Evolutionary conservation across 1,140 invertebrate species (phyloP), one percentile per base, ranked within the genome.

Genomic region (Drosophila busckii): DNA sequence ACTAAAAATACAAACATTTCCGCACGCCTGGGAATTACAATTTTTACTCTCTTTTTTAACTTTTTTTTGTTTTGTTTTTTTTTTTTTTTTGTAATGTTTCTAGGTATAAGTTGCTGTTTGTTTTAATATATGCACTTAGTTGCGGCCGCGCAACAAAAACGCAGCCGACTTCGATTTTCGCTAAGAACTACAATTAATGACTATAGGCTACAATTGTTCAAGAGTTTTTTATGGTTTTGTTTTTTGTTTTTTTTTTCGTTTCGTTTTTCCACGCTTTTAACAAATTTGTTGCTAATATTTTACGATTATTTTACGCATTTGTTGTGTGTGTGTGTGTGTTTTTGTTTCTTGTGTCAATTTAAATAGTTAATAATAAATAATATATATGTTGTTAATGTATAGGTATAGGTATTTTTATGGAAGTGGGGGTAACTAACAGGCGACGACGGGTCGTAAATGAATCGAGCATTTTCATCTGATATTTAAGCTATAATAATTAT

Each of bases 151-250:
- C 41, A 46, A 15, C 26, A 53, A 25, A 8, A 10, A 23, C 31
- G 49, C 38, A 54, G 56, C 65, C 70, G 70, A 76, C 70, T 73
- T 73, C 64, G 70, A 76, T 80, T 80, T 78, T 78, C 50, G 60
- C 75, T 80, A 80, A 82, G 64, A 82, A 75, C 75, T 82, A 82
- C 65, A 80, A 80, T 78, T 78, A 78, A 80, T 80, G 75, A 82
- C 75, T 82, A 80, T 59, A 60, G 56, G 75, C 75, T 80, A 82
- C 69, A 80, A 69, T 80, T 82, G 46, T 68, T 82, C 67, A 70
- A 75, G 58, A 42, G 32, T 38, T 46, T 29, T 26, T 8, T 9
- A 13, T 40, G 17, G 22, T 29, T 5, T 12, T 12, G 20, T 4
- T 8, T 54, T 54, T 58, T 10, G 16, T 19, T 46, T 62, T 31